Evolutionary conservation across 2,888 invertebrate genomes (phyloP).

Genomic region (Octonoba sinensis): DNA sequence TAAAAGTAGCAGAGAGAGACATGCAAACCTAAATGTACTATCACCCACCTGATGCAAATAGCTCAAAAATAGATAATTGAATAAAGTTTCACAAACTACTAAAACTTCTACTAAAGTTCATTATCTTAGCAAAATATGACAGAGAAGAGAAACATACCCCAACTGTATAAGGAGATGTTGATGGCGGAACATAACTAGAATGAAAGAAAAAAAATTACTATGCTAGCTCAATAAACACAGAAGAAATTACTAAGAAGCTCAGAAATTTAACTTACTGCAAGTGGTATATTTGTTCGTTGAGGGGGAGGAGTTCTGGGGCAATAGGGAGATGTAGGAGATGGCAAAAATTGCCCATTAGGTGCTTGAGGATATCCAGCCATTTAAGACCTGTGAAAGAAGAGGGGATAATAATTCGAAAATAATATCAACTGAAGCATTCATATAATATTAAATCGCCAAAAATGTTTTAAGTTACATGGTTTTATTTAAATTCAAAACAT

Average conservation of each 20-base stretch:
- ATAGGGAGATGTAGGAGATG: conserved; percentile 42
- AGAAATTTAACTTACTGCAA: conserved; percentile 34
- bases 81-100: no score
- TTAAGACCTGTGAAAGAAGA: not conserved
- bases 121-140: no score
- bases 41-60: no score
- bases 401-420: not conserved
- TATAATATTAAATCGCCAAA: no score
- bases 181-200: conserved; percentile 58
- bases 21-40: no score
- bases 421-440: not conserved
- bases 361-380: conserved; percentile 51
- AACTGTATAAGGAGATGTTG: conserved; percentile 55
- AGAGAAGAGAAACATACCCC: conserved; percentile 28
- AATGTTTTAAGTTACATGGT: no score
- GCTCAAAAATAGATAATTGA: no score
- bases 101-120: no score
- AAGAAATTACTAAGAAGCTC: not conserved
- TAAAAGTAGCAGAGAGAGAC: no score
- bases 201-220: conserved; percentile 1
- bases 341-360: conserved; percentile 52
- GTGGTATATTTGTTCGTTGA: conserved; percentile 55
- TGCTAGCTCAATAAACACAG: not conserved
- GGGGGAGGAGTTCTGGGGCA: conserved; percentile 55
- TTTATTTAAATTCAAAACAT: no score